A percentile compares a stretch with the other conserved stretches of the same genome.
Conservation (phyloP, 2,797 vertebrate genomes). For the Amblyopsis hoosieri region DNA sequence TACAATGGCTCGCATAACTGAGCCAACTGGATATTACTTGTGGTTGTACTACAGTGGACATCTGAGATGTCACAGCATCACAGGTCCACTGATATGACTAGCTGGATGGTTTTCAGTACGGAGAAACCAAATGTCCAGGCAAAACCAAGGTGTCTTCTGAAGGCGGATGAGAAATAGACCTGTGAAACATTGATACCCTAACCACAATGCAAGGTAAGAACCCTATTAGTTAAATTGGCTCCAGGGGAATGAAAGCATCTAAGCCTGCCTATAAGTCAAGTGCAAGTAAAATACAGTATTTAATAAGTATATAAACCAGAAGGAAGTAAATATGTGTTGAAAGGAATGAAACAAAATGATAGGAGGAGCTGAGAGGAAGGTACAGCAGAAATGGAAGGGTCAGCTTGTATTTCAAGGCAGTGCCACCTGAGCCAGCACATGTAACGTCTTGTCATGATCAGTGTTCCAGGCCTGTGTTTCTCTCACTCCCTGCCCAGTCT, state of each 20-base stretch:
- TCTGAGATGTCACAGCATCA: conserved; percentile 1
- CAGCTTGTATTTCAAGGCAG: no score
- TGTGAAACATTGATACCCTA: neutral
- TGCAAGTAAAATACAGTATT: no score
- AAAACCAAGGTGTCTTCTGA: neutral
- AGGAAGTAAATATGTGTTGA: no score
- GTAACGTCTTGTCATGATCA: no score
- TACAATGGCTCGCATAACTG: conserved; percentile 46
- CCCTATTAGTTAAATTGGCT: neutral
- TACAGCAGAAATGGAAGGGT: neutral
- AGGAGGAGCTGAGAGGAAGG: conserved; percentile 2
- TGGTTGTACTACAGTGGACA: conserved; percentile 30
- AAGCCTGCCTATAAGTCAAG: no score
- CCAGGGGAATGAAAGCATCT: conserved; percentile 2
- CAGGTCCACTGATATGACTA: conserved; percentile 45
- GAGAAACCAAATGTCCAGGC: conserved; percentile 3
- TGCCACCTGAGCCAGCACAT: no score
- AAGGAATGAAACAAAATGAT: neutral
- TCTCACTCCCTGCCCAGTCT: no score
- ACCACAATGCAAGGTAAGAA: neutral
- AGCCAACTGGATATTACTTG: conserved; percentile 34
- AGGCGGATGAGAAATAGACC: neutral
- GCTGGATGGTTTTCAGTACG: conserved; percentile 6
- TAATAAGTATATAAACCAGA: neutral
- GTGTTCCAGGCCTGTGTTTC: no score